phyloP scores from a whole-genome alignment of 2,888 invertebrate species.

The Timema podura region DNA sequence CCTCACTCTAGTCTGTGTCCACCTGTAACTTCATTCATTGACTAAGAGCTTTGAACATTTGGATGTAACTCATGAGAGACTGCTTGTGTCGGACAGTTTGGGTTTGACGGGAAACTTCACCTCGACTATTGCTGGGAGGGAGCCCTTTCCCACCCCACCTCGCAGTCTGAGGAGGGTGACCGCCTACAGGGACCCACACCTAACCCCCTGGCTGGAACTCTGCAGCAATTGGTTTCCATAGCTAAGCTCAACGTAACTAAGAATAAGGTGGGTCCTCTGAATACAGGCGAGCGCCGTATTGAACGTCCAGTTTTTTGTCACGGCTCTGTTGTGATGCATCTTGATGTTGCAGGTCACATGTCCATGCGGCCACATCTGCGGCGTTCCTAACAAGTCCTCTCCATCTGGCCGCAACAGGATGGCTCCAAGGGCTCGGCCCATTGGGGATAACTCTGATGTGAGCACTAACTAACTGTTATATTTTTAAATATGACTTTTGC shows the following conservation, averaged over 20 bases:
- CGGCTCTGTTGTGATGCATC: background rate
- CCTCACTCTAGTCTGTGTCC: too few species aligned
- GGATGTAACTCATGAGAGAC: background rate
- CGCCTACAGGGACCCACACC: conserved; percentile 15
- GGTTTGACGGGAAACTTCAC: conserved; percentile 66
- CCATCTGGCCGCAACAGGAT: background rate
- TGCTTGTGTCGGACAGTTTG: conserved; percentile 53
- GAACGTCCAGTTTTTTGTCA: background rate
- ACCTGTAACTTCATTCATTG: too few species aligned
- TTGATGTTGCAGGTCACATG: conserved; percentile 36
- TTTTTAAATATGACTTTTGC: background rate
- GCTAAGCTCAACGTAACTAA: conserved; percentile 48
- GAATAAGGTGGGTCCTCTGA: conserved; percentile 40
- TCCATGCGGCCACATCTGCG: conserved; percentile 56
- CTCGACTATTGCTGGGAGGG: conserved; percentile 79
- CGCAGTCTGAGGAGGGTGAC: conserved; percentile 18
- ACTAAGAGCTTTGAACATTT: background rate
- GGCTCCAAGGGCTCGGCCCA: background rate
- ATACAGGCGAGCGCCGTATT: too few species aligned
- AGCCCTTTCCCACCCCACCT: background rate
- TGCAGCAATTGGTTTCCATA: conserved; percentile 54
- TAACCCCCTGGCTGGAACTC: conserved; percentile 41
- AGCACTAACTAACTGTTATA: background rate
- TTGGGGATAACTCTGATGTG: background rate
- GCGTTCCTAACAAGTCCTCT: conserved; percentile 32